Evolutionary conservation across 2,113 vertebrate genomes (phyloP), one percentile per base, ranked within the genome.

Genomic region (Sebastes schlegelii): DNA sequence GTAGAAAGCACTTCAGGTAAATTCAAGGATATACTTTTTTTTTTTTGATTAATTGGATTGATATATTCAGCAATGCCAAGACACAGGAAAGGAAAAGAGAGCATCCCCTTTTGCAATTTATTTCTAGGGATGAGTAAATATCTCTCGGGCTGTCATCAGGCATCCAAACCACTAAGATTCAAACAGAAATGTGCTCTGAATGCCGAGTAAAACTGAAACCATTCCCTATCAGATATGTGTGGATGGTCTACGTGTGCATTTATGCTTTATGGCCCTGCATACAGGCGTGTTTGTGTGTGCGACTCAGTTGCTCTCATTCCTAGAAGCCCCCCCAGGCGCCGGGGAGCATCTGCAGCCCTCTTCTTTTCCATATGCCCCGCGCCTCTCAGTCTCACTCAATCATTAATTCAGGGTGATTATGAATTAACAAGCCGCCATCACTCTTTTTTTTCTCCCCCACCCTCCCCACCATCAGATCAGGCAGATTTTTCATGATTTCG

Each of bases 331-430:
- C 77, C 65, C 42, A 66, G 90, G 91, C 90, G 10, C 45, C 1
- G 8, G 82, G 84, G 67, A 91, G 93, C 93, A 93, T 93, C 93
- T 93, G 91, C 86, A 93, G 86, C 86, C 91, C 85, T 86, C 82
- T 83, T 34, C 71, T 82, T 92, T 88, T 89, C 93, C 94, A 94
- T 93, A 93, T 92, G 93, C 86, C 90, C 73, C 40, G 82, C 66
- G 90, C 88, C 90, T 91, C 80, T 90, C 89, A 89, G 91, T 90
- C 89, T 85, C 83, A 68, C 80, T 91, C 83, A 89, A 94, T 94
- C 92, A 92, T 90, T 94, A 89, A 95, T 94, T 95, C 91, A 94
- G 89, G 85, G 83, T 87, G 80, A 90, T 88, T 94, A 94, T 92
- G 92, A 94, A 94, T 95, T 92, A 93, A 91, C 91, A 91, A 93